Base-by-base conservation (phyloP, 2,888 invertebrate species). In the Clostera curtula region DNA sequence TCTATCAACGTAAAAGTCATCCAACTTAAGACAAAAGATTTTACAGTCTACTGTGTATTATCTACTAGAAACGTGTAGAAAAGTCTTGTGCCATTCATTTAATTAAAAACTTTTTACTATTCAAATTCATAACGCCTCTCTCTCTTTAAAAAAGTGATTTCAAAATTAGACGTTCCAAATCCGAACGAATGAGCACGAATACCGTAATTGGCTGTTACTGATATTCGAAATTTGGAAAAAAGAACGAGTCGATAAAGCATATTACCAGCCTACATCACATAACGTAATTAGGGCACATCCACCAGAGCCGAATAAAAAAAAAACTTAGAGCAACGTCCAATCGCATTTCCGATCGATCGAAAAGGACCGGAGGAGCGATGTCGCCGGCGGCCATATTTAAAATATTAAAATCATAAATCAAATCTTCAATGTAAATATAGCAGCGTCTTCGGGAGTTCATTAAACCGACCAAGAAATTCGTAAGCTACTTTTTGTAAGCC, bases 391-490 rank as follows among this genome's bases (percentile, higher is more conserved):
- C 72, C 73, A 75, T 79, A 61, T 67, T 76, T 71, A 74, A 67
- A 74, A 71, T 75, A 76, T 76, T 71, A 69, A 69, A 71, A 64
- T 53, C 72, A 76, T 77, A 77, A 77, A 77, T 79, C 79, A 77
- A 62, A 66, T 73, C 70, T 62, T 70, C 46, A 70, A 73, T 74
- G 67, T 69, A 58, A 64, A 65, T 59, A 72, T 66, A 59, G 62
- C n/a, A n/a, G n/a, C n/a, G n/a, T 61, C 53, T 62, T 45, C 27
- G 12, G n/a, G 51, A 44, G 45, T 56, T 63, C 58, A 54, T 65
- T 66, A 61, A 40, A 54, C 34, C 51, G 49, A 48, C 29, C 31
- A 32, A 38, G 44, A 49, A 44, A 49, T 39, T 49, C 18, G 19
- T 34, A 49, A 50, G 26, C 40, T 26, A 36, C 25, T 49, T 62